phyloP scores from a whole-genome alignment of 2,797 vertebrate genomes.

The Tarsius wallacei region DNA sequence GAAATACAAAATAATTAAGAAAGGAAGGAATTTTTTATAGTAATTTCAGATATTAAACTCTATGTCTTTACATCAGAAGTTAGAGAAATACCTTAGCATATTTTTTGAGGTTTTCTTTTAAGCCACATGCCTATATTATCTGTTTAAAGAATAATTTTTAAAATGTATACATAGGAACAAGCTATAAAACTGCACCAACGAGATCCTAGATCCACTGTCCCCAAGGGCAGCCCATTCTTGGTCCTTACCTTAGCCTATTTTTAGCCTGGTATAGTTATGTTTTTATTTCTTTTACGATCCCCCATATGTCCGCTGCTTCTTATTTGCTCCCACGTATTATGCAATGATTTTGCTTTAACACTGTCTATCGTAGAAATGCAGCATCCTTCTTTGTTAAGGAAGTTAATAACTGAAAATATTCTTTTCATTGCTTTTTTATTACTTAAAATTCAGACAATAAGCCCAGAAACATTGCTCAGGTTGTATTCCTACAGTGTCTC shows the following conservation, averaged over 20 bases:
- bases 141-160: no score
- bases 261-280: not conserved
- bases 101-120: not conserved
- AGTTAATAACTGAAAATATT: not conserved
- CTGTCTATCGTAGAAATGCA: not conserved
- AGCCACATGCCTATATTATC: no score
- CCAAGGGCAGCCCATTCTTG: no score
- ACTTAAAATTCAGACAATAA: conserved; percentile 9
- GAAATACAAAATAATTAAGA: not conserved
- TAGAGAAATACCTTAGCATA: not conserved
- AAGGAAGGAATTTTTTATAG: not conserved
- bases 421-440: not conserved
- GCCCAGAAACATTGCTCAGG: not conserved
- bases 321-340: not conserved
- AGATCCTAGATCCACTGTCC: no score
- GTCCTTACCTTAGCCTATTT: not conserved
- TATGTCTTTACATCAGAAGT: not conserved
- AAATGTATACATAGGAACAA: no score
- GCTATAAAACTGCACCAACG: no score
- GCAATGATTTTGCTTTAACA: not conserved
- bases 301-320: not conserved
- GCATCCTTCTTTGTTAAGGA: not conserved
- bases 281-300: conserved; percentile 12
- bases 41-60: conserved; percentile 26
- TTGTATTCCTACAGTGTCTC: not conserved